A percentile compares a stretch with the other conserved stretches of the same genome.
These are phyloP conservation scores for Ivindomyrus marchei DNA, from an alignment of 2,113 vertebrate species.

Conservation along the genomic window DNA sequence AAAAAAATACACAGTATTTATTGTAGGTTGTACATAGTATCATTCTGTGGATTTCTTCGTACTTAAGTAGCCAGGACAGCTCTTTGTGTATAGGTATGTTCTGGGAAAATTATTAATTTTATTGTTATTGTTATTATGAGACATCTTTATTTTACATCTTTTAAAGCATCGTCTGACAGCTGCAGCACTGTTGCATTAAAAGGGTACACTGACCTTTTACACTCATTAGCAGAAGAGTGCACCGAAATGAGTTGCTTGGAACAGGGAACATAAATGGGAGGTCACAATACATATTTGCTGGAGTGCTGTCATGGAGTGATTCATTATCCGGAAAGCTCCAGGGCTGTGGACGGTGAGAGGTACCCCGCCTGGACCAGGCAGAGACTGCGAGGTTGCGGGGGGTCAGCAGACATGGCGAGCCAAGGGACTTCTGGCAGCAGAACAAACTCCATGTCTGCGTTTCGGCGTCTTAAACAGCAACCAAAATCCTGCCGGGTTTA, in stretches of 20 bases:
- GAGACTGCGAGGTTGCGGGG: not conserved
- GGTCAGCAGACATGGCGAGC: not conserved
- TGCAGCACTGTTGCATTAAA: constrained; percentile 38
- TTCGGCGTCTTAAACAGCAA: not conserved
- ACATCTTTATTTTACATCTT: constrained; percentile 29
- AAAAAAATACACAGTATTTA: constrained; percentile 78
- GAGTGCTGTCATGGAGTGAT: not conserved
- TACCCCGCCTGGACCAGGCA: not conserved
- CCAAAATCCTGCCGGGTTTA: not conserved
- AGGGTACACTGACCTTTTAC: constrained; percentile 37
- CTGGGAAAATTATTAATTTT: constrained; percentile 61
- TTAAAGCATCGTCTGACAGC: constrained; percentile 27
- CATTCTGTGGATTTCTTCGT: constrained; percentile 72
- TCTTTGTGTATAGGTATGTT: constrained; percentile 67
- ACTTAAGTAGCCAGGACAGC: constrained; percentile 58
- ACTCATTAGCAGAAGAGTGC: constrained; percentile 20
- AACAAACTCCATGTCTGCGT: not conserved
- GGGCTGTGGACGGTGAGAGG: not conserved
- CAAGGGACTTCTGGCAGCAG: not conserved
- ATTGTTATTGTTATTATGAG: constrained; percentile 58
- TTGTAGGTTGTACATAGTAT: constrained; percentile 82
- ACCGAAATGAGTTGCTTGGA: constrained; percentile 23
- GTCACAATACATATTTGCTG: constrained; percentile 29
- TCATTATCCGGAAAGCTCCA: not conserved
- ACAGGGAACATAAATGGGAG: constrained; percentile 29